phyloP scores from a whole-genome alignment of 2,113 vertebrate species.

The Sisor rabdophorus region DNA sequence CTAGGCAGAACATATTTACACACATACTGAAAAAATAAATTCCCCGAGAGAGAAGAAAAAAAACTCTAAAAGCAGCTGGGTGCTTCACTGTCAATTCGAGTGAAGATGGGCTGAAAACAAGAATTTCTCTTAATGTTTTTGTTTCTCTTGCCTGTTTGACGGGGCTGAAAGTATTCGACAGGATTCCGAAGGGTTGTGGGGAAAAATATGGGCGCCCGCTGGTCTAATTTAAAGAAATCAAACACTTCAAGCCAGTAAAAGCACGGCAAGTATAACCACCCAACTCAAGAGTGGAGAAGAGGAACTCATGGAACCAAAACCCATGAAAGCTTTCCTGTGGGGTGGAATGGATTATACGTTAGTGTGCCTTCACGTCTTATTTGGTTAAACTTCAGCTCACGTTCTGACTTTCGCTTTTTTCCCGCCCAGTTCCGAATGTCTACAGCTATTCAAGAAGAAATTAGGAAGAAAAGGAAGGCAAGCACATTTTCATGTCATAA shows the following conservation, averaged over 20 bases:
- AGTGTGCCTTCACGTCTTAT: background rate
- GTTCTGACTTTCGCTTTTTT: background rate
- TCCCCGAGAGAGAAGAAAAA: background rate
- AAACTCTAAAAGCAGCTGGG: background rate
- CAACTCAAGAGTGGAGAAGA: background rate
- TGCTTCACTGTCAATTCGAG: too few relatives aligned
- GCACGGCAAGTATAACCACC: background rate
- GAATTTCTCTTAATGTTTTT: background rate
- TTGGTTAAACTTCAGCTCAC: background rate
- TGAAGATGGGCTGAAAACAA: background rate
- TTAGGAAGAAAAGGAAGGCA: background rate
- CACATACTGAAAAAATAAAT: background rate
- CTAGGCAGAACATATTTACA: too few relatives aligned
- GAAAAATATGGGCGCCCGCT: background rate
- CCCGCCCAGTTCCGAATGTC: background rate
- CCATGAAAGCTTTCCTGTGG: background rate
- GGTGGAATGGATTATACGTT: background rate
- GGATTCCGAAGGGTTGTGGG: background rate
- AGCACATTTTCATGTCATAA: background rate
- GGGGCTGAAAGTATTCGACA: background rate
- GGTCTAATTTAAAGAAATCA: background rate
- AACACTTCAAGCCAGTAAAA: background rate
- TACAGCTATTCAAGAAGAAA: background rate
- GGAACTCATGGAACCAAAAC: slow-evolving; percentile 1
- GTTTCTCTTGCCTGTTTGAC: background rate